Base-by-base conservation (phyloP, 2,113 vertebrate species). In the Sebastes fasciatus region DNA sequence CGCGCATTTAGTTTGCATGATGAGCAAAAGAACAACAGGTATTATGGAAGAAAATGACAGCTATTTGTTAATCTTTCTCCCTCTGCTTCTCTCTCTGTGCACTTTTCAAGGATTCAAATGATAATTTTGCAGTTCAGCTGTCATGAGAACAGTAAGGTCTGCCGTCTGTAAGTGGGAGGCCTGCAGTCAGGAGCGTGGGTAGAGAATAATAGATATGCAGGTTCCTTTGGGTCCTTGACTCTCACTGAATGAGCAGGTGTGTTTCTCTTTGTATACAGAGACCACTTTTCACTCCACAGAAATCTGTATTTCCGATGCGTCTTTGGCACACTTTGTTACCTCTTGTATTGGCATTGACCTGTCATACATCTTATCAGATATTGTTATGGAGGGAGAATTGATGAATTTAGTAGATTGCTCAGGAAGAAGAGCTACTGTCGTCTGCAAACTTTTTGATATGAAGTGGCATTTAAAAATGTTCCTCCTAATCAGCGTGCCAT, bases 91-190 rank as follows among this genome's bases (percentile, higher is more conserved):
- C 45, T 70, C 42, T 82, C 40, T 61, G 54, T 80, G 52, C 80
- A 74, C 74, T 57, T 69, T 73, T 64, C 69, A 79, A 82, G 54
- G 80, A 86, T 83, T 77, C n/a, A 81, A 75, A 72, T 81, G 58
- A 82, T 78, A 26, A 89, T 87, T 87, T 77, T 68, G 57, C 42
- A 65, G 63, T 83, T 92, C 63, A 82, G 54, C 86, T 82, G 52
- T 84, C 16, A 11, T 61, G 65, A 85, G 80, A 86, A 84, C 71
- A 80, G 80, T 77, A 82, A 92, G 64, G 86, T 88, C 77, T 86
- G 79, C 84, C 86, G 65, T 86, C 63, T 86, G 74, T 86, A 88
- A 86, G 84, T 88, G 87, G 79, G 86, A 88, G 74, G 83, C 76
- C 74, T 88, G 71, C 66, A 79, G 71, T 80, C 58, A 61, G 51